Evolutionary conservation across 2,888 invertebrate species (phyloP), one percentile per base, ranked within the genome.

Genomic region (Torymus tubicola): DNA sequence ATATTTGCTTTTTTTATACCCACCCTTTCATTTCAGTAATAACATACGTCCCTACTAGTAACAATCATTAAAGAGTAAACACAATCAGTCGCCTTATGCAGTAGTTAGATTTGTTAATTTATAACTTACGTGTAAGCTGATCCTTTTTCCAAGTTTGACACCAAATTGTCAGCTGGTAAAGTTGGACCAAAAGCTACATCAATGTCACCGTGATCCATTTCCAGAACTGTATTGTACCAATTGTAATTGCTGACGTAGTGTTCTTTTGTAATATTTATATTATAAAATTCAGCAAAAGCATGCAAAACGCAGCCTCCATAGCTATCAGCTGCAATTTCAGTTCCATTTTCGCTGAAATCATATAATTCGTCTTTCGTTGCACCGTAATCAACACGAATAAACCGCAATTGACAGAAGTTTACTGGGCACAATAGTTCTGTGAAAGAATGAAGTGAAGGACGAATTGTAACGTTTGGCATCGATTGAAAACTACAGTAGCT

Each of bases 371-470:
- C 69, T n/a, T 52, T 77, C 8, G 64, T 57, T 11, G 77, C 70
- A 1, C 77, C 77, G 10, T 77, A 57, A 77, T 77, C 77, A 4
- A 77, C 77, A 10, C 77, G 61, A 21, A 77, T 77, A 11, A 77
- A 70, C n/a, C 64, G 14, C n/a, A 77, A 31, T 5, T 68, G 13
- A 16, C 77, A 77, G 2, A 50, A 24, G n/a, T 70, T 55, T 5
- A 64, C 50, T 13, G 77, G 77, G 12, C 77, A 77, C 16, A 77
- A 5, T 11, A 57, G 63, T 3, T 77, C 57, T 1, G 13, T 2
- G 12, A 77, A 77, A 5, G 57, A 13, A 31, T 8, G 21, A 14
- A 69, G 21, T n/a, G 57, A 18, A 16, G 24, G 60, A 8, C 16
- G 3, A 18, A 67, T 60, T 52, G 21, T 60, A 5, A 67, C 24